These are phyloP conservation scores for Villa cingulata DNA, from an alignment of 2,888 invertebrate genomes.

Conservation along the genomic window DNA sequence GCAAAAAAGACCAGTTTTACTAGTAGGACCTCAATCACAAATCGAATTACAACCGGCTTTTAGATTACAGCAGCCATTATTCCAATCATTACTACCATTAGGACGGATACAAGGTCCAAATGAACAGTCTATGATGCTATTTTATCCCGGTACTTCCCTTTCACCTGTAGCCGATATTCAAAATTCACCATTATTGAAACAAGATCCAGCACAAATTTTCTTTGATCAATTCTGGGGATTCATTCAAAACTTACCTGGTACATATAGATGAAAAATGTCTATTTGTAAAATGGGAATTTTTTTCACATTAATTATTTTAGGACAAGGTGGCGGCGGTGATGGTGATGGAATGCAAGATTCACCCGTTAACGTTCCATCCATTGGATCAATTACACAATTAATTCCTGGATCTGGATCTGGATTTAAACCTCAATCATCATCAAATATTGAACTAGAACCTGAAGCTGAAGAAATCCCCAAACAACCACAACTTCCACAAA, in stretches of 20 bases:
- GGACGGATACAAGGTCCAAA: slow-evolving; percentile 27
- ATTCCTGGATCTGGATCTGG: background rate
- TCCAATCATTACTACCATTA: slow-evolving; percentile 23
- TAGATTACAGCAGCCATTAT: slow-evolving; percentile 11
- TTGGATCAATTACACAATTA: background rate
- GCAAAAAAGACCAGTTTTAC: slow-evolving; percentile 24
- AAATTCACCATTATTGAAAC: background rate
- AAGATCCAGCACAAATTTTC: background rate
- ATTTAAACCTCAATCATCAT: background rate
- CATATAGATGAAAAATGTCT: too few relatives aligned
- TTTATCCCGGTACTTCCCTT: background rate
- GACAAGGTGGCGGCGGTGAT: background rate
- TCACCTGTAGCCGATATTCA: background rate
- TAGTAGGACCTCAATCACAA: slow-evolving; percentile 33
- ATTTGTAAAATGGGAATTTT: too few relatives aligned
- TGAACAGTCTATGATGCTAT: slow-evolving; percentile 28
- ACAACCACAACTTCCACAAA: slow-evolving; percentile 15
- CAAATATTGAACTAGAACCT: slow-evolving; percentile 8
- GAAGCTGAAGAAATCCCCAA: slow-evolving; percentile 10
- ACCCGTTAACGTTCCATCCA: background rate
- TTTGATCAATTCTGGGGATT: background rate
- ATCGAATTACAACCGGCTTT: slow-evolving; percentile 21
- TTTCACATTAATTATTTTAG: too few relatives aligned
- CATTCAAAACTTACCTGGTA: background rate
- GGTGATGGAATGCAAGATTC: background rate